Conservation (phyloP, 2,113 vertebrate genomes). For the Sapajus apella region DNA sequence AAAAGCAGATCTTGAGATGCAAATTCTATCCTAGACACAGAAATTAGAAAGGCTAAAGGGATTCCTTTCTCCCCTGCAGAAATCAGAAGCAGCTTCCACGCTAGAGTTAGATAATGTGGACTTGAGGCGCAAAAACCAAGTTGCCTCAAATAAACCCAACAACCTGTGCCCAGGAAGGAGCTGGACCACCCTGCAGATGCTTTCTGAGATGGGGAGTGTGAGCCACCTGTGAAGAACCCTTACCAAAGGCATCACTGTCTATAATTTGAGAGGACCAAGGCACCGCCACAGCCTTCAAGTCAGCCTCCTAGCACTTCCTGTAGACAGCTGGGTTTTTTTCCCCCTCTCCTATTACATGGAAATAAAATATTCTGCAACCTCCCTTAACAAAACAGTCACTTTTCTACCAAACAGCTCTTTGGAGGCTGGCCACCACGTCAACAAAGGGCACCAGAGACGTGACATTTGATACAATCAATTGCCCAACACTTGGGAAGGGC, state of each 20-base stretch:
- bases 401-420: slow-evolving; percentile 4
- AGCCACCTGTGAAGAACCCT: not conserved
- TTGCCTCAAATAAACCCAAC: not conserved
- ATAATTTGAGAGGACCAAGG: not conserved
- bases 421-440: not conserved
- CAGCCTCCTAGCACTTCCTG: not conserved
- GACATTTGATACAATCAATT: slow-evolving; percentile 43
- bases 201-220: not conserved
- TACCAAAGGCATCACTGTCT: not conserved
- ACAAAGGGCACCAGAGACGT: not conserved
- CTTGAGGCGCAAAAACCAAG: not conserved
- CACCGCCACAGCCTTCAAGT: not conserved
- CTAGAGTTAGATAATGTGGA: not conserved
- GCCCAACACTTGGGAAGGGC: slow-evolving; percentile 20
- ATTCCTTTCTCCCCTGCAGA: not conserved
- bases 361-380: slow-evolving; percentile 36
- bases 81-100: not conserved
- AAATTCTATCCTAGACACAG: not conserved
- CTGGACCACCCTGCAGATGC: not conserved
- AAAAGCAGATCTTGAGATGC: not conserved
- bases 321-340: not conserved
- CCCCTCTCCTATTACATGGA: not conserved
- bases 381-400: slow-evolving; percentile 38
- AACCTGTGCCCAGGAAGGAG: not conserved
- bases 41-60: not conserved